A percentile compares a stretch with the other conserved stretches of the same genome.
Conservation (phyloP, 1,140 invertebrate genomes). For the Phocides pigmalion region DNA sequence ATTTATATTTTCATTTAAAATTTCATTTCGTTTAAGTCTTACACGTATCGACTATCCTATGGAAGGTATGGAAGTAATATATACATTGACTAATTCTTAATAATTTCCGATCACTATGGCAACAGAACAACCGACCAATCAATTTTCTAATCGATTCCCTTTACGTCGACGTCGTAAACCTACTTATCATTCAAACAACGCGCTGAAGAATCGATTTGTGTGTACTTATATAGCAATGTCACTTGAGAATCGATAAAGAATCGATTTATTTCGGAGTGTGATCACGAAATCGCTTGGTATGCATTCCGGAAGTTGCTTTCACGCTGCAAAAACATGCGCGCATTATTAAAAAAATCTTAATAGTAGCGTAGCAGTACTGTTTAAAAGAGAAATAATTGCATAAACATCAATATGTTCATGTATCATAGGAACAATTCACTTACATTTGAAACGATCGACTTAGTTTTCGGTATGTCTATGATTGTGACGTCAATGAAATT, state of each 20-base stretch:
- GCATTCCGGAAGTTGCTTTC: conserved; percentile 47
- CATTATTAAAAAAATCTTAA: conserved; percentile 25
- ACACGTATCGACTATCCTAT: no score
- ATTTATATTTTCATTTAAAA: no score
- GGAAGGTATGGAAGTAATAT: no score
- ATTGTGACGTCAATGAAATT: no score
- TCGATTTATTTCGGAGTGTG: conserved; percentile 56
- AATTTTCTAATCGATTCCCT: conserved; percentile 33
- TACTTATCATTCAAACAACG: conserved; percentile 45
- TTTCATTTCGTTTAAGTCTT: no score
- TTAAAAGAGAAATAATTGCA: not conserved
- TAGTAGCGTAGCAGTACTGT: conserved; percentile 7
- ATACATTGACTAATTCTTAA: not conserved
- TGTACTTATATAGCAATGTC: conserved; percentile 34
- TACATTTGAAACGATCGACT: no score
- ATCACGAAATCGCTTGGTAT: conserved; percentile 57
- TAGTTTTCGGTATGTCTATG: no score
- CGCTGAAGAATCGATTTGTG: conserved; percentile 36
- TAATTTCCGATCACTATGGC: not conserved
- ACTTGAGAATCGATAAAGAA: conserved; percentile 54
- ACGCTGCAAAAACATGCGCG: conserved; percentile 38
- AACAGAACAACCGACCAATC: conserved; percentile 10
- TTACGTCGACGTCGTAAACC: conserved; percentile 38
- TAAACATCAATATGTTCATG: no score
- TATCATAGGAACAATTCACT: no score